A percentile compares a stretch with the other conserved stretches of the same genome.
phyloP scores from a whole-genome alignment of 2,113 vertebrate genomes.

The Casuarius casuarius region DNA sequence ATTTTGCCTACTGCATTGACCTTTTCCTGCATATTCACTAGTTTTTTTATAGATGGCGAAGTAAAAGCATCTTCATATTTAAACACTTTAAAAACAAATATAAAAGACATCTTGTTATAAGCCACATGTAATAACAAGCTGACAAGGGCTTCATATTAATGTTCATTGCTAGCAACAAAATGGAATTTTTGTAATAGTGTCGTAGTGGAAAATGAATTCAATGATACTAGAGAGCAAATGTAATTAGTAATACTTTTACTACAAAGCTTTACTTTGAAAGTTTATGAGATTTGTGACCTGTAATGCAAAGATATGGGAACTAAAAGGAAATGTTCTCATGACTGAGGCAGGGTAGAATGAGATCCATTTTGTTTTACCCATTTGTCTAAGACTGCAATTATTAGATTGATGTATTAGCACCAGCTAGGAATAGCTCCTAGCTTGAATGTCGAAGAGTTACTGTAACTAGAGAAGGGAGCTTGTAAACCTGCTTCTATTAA shows the following conservation, averaged over 20 bases:
- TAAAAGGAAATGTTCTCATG: neutral
- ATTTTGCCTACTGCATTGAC: constrained; percentile 68
- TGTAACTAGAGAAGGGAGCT: neutral
- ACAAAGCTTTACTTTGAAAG: constrained; percentile 38
- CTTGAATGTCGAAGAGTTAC: neutral
- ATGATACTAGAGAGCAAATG: neutral
- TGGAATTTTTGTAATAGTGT: constrained; percentile 9
- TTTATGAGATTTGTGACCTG: constrained; percentile 22
- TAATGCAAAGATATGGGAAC: constrained; percentile 22
- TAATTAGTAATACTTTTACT: constrained; percentile 64
- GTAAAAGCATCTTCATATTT: constrained; percentile 60
- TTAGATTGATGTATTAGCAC: constrained; percentile 26
- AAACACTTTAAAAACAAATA: constrained; percentile 23
- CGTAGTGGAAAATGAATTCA: constrained; percentile 52
- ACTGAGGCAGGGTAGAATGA: neutral
- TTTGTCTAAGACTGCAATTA: constrained; percentile 4
- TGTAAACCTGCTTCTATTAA: neutral
- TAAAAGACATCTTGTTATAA: constrained; percentile 27
- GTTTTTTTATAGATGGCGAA: constrained; percentile 47
- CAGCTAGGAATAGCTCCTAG: neutral
- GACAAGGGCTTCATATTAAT: constrained; percentile 5
- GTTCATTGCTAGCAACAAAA: constrained; percentile 42
- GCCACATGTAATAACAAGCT: constrained; percentile 23
- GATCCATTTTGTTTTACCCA: neutral
- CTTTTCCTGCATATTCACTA: constrained; percentile 56